A percentile compares a stretch with the other conserved stretches of the same genome.
phyloP scores from a whole-genome alignment of 2,113 vertebrate species.

The Corythaeola cristata region DNA sequence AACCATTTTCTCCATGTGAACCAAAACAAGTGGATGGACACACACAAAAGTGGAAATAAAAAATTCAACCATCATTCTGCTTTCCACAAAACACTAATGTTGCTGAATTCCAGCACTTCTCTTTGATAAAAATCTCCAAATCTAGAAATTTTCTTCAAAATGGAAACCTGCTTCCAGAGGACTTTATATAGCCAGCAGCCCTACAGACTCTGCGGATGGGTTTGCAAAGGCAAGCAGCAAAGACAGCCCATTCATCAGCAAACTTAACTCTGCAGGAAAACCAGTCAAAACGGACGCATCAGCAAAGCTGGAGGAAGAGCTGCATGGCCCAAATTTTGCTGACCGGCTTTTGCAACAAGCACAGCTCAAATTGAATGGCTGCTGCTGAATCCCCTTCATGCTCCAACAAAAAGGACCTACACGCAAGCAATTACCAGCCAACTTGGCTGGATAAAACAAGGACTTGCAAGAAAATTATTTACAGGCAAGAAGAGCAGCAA shows the following conservation, averaged over 20 bases:
- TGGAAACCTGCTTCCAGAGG: background rate
- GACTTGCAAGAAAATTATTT: background rate
- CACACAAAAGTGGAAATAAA: background rate
- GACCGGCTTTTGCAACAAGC: background rate
- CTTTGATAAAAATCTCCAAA: background rate
- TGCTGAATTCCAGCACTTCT: background rate
- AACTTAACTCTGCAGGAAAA: background rate
- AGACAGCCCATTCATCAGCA: background rate
- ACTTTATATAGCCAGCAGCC: background rate
- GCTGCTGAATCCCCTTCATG: background rate
- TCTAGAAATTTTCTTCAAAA: background rate
- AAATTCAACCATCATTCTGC: background rate
- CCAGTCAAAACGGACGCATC: background rate
- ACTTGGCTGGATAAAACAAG: background rate
- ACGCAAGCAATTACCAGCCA: background rate
- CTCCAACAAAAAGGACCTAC: background rate
- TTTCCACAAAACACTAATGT: background rate
- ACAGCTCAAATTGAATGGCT: background rate
- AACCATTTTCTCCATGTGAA: accelerated
- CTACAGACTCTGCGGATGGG: background rate
- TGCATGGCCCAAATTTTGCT: background rate
- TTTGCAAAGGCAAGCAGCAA: background rate
- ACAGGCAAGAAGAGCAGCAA: background rate
- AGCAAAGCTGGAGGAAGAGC: background rate
- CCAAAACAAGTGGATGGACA: background rate